A percentile compares a stretch with the other conserved stretches of the same genome.
Evolutionary conservation across 2,888 invertebrate genomes (phyloP).

Genomic region (Agrotis exclamationis): DNA sequence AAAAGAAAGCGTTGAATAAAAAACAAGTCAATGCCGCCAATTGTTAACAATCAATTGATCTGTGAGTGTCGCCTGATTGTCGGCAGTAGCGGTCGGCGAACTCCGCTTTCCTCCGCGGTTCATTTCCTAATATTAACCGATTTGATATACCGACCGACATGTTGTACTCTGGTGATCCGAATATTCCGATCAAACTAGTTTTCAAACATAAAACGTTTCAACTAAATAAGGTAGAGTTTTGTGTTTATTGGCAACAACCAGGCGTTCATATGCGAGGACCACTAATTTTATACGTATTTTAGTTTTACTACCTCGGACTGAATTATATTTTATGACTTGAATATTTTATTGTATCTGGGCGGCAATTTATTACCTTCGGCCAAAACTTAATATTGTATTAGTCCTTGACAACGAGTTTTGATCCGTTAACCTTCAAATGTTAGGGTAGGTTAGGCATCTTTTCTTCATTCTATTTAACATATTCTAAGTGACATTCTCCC

Average conservation of each 20-base stretch:
- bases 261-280: constrained; percentile 15
- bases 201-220: constrained; percentile 19
- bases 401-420: constrained; percentile 35
- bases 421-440: constrained; percentile 30
- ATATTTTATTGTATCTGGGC: constrained; percentile 36
- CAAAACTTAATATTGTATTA: constrained; percentile 20
- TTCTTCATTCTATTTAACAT: constrained; percentile 22
- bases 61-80: constrained; percentile 66
- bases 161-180: constrained; percentile 33
- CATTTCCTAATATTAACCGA: constrained; percentile 79
- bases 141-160: constrained; percentile 75
- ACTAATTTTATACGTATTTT: constrained; percentile 16
- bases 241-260: constrained; percentile 38
- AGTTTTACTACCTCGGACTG: constrained; percentile 32
- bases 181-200: constrained; percentile 20
- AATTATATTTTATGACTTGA: constrained; percentile 38
- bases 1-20: constrained; percentile 42
- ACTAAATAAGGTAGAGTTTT: constrained; percentile 17
- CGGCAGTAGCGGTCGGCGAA: constrained; percentile 62
- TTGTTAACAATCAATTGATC: constrained; percentile 75
- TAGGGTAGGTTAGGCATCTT: constrained; percentile 51
- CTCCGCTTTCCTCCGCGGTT: constrained; percentile 75
- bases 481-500: constrained; percentile 74
- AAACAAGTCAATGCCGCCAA: constrained; percentile 43
- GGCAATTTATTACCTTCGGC: constrained; percentile 24